Conservation (phyloP, 30 jellyfish, hydroid and myxozoan species). For the Sanderia malayensis region DNA sequence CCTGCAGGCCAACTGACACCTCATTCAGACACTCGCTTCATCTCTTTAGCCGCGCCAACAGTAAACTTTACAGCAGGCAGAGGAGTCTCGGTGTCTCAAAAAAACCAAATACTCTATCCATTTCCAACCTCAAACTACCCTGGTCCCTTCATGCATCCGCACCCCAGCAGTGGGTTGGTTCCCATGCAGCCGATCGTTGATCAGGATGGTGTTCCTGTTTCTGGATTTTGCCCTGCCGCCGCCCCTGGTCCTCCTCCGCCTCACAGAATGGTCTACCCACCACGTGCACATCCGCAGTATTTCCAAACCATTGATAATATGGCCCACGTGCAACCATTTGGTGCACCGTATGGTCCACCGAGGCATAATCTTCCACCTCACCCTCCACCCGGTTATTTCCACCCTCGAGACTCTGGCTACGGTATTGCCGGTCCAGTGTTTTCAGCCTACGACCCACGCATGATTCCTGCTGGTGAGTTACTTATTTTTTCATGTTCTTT, state of each 20-base stretch:
- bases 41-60: neutral
- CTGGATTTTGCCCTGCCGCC: neutral
- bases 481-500: too few relatives aligned
- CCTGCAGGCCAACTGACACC: neutral
- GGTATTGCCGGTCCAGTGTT: constrained; percentile 13
- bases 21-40: neutral
- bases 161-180: neutral
- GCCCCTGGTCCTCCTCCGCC: constrained; percentile 1
- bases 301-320: constrained; percentile 12
- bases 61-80: neutral
- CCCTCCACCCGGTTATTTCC: constrained; percentile 36
- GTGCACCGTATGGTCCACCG: constrained; percentile 42
- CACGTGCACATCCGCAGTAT: constrained; percentile 28
- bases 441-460: constrained; percentile 30
- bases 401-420: constrained; percentile 22
- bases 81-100: neutral
- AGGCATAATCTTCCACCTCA: constrained; percentile 10
- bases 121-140: neutral
- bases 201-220: neutral
- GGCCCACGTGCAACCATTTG: constrained; percentile 19
- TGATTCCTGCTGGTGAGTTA: constrained; percentile 26
- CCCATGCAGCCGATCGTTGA: neutral
- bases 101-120: neutral
- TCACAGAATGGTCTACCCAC: constrained; percentile 10
- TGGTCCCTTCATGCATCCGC: neutral